Evolutionary conservation across 1,140 invertebrate species (phyloP).

Genomic region (Bombus consobrinus): DNA sequence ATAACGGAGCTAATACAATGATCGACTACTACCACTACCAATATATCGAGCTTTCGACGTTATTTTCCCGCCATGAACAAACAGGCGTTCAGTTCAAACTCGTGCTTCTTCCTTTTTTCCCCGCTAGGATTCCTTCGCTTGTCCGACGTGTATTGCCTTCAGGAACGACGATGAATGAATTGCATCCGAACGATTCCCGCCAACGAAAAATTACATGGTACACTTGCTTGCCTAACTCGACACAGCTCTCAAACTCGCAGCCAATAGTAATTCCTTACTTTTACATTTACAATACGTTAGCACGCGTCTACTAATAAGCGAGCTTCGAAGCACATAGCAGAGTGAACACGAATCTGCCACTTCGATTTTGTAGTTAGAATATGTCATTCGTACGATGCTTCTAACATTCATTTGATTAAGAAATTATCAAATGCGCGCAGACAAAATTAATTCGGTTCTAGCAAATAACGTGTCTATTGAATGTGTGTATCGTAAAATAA

Average conservation of each 20-base stretch:
- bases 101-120: neutral
- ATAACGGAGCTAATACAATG: neutral
- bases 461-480: neutral
- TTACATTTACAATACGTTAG: conserved; percentile 58
- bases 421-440: neutral
- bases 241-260: neutral
- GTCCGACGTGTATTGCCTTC: neutral
- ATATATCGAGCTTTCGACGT: no score
- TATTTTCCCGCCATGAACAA: neutral
- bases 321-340: conserved; percentile 25
- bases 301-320: conserved; percentile 52
- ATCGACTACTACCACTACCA: neutral
- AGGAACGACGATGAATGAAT: conserved; percentile 15
- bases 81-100: neutral
- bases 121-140: neutral
- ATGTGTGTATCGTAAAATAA: no score
- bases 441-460: neutral
- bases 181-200: neutral
- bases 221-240: conserved; percentile 18
- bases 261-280: conserved; percentile 52
- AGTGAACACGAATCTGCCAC: conserved; percentile 28
- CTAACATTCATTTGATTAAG: neutral
- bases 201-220: conserved; percentile 19
- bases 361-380: neutral
- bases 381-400: no score